A percentile compares a stretch with the other conserved stretches of the same genome.
These are phyloP conservation scores for Agrilus planipennis DNA, from an alignment of 1,140 invertebrate species.

Conservation along the genomic window DNA sequence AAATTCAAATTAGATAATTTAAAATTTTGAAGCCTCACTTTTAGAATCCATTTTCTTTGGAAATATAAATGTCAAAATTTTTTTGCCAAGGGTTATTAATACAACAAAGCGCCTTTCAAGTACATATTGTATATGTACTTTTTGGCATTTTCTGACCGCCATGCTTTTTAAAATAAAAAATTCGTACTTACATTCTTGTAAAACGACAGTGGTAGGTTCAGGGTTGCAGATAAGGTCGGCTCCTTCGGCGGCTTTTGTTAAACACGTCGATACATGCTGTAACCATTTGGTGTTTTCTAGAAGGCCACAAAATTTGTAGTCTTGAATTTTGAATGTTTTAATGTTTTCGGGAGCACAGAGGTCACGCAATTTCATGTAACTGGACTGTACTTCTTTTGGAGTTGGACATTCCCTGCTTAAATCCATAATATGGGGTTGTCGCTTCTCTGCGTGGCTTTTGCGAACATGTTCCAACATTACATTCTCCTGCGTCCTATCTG, in stretches of 20 bases:
- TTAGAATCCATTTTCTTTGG: background rate
- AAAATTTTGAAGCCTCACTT: background rate
- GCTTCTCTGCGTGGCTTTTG: conserved; percentile 54
- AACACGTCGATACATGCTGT: conserved; percentile 59
- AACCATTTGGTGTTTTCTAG: conserved; percentile 79
- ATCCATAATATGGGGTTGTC: conserved; percentile 52
- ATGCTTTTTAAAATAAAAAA: no score
- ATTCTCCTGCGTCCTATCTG: conserved; percentile 56
- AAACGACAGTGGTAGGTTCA: conserved; percentile 52
- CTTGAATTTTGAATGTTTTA: conserved; percentile 63
- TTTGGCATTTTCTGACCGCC: no score
- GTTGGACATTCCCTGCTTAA: conserved; percentile 54
- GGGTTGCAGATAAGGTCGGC: conserved; percentile 43
- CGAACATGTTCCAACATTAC: conserved; percentile 61
- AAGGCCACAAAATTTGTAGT: conserved; percentile 67
- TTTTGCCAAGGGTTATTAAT: no score
- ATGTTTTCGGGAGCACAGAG: conserved; percentile 47
- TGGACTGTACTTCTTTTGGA: conserved; percentile 53
- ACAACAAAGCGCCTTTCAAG: no score
- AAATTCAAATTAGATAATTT: background rate
- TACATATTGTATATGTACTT: no score
- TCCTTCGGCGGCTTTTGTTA: conserved; percentile 59
- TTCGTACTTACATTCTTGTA: conserved; percentile 61
- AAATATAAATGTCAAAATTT: background rate
- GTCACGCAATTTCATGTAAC: conserved; percentile 35